Base-by-base conservation (phyloP, 2,797 vertebrate genomes). In the Jordanella pulchra region DNA sequence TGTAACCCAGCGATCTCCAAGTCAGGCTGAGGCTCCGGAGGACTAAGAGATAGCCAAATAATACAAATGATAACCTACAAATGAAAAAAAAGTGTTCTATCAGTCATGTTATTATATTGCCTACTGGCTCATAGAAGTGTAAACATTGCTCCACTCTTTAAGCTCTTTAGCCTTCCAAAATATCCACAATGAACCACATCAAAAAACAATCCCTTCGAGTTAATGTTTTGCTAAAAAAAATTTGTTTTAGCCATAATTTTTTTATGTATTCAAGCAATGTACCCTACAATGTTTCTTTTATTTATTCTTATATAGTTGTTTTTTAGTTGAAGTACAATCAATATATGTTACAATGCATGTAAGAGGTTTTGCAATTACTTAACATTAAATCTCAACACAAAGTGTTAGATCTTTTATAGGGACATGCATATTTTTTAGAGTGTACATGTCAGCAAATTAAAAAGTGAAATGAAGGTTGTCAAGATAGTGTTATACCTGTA, bases 31-130 rank as follows among this genome's bases (percentile, higher is more conserved):
- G 93, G 92, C 45, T 75, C 75, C 0, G 92, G 94, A 11, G 94
- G 92, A 3, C 83, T 82, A 76, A 92, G 17, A 9, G 69, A 86
- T 1, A 93, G 84, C 93, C 93, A 93, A 13, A 86, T 51, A 1
- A 67, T 35, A 80, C 93, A 91, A 83, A 92, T 90, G 73, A 89
- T 51, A 45, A 90, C 35, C 90, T 91, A n/a, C 1, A 69, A 53
- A 72, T 12, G 53, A 50, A 72, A 73, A 56, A 75, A 78, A 69
- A 66, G 1, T 3, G 69, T 60, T n/a, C 12, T 9, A 42, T 6
- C 39, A 39, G 7, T 67, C 13, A 65, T 27, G 15, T 56, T 42
- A 74, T 11, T 0, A 63, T 39, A 55, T 23, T 55, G 11, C 7
- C 21, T 28, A 32, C 6, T 32, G 21, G 21, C 9, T 21, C 28